These are phyloP conservation scores for Callyntrura sp. DNA, from an alignment of 2,888 invertebrate species.

Conservation along the genomic window DNA sequence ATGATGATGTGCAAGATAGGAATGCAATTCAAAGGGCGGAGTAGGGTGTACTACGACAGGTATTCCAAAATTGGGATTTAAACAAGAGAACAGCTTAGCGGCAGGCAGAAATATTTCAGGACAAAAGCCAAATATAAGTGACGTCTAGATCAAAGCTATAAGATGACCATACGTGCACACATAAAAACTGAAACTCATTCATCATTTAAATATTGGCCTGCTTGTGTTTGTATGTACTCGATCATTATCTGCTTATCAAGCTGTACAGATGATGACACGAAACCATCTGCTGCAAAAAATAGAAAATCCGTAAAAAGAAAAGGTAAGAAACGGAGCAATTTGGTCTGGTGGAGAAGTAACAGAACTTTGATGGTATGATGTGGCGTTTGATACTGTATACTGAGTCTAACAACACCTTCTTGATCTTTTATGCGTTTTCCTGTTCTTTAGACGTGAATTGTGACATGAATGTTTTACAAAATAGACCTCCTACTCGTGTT, in stretches of 20 bases:
- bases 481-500: constrained; percentile 70
- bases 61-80: constrained; percentile 55
- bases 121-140: constrained; percentile 13
- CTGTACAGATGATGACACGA: not conserved
- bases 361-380: not conserved
- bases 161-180: constrained; percentile 12
- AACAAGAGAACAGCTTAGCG: constrained; percentile 45
- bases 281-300: constrained; percentile 45
- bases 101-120: constrained; percentile 6
- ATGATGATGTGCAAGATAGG: not conserved
- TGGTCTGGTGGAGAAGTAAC: not conserved
- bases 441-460: not conserved
- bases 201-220: constrained; percentile 39
- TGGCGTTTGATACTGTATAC: not conserved
- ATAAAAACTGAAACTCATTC: constrained; percentile 34
- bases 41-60: constrained; percentile 4
- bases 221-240: not conserved
- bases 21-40: constrained; percentile 38
- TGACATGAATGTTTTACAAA: constrained; percentile 38
- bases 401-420: constrained; percentile 27
- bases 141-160: not conserved
- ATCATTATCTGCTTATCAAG: constrained; percentile 28
- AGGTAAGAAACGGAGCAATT: constrained; percentile 41
- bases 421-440: not conserved
- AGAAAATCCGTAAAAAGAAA: constrained; percentile 32